Conservation (phyloP, 2,113 vertebrate genomes). For the Crypturellus undulatus region DNA sequence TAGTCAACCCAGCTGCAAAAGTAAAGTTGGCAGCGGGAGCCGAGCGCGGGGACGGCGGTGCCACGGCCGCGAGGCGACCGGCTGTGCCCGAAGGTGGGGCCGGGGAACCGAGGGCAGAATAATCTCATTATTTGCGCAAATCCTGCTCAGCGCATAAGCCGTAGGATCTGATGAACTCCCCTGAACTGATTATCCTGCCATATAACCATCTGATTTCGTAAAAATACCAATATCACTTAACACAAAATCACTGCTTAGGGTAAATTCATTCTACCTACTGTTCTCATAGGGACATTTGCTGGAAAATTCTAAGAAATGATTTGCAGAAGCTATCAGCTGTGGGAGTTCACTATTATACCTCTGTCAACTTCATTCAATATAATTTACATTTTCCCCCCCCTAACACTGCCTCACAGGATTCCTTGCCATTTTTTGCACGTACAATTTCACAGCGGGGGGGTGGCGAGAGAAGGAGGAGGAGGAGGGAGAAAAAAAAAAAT, state of each 20-base stretch:
- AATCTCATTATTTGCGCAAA: constrained; percentile 46
- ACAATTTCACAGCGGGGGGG: constrained; percentile 78
- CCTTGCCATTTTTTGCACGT: constrained; percentile 78
- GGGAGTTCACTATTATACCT: constrained; percentile 81
- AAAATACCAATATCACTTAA: constrained; percentile 74
- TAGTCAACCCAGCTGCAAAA: constrained; percentile 6
- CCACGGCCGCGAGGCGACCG: background rate
- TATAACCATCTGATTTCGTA: constrained; percentile 67
- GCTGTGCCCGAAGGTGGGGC: constrained; percentile 52
- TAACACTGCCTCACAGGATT: constrained; percentile 76
- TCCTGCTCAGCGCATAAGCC: constrained; percentile 45
- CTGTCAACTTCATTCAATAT: constrained; percentile 81
- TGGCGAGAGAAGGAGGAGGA: background rate
- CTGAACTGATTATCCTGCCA: constrained; percentile 67
- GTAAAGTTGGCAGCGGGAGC: constrained; percentile 52
- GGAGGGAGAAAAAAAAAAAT: background rate
- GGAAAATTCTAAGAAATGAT: constrained; percentile 80
- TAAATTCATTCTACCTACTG: constrained; percentile 77
- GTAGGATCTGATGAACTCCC: constrained; percentile 61
- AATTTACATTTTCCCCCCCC: constrained; percentile 76
- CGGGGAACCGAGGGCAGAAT: background rate
- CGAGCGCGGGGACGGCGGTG: background rate
- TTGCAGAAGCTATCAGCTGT: constrained; percentile 77
- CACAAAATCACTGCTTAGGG: constrained; percentile 75
- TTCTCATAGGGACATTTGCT: constrained; percentile 78